Percentiles rank a stretch among this genome's conserved stretches.
phyloP scores from a whole-genome alignment of 2,113 vertebrate species.

The Bubo bubo region DNA sequence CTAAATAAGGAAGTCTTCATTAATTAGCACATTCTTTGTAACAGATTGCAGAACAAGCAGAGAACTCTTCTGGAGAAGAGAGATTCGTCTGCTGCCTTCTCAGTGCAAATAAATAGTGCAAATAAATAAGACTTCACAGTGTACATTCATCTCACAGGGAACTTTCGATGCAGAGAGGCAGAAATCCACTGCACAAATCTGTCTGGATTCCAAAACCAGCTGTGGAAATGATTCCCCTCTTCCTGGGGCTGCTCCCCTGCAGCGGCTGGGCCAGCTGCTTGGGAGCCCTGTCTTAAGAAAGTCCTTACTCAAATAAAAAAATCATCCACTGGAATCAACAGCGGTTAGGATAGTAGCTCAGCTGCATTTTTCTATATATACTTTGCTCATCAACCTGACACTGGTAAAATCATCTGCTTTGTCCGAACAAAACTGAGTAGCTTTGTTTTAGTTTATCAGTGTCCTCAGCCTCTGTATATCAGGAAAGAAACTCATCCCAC shows the following conservation, averaged over 20 bases:
- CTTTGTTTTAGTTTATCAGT: neutral
- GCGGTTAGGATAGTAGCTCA: neutral
- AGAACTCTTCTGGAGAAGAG: neutral
- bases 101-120: neutral
- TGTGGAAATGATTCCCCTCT: neutral
- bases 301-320: slow-evolving; percentile 14
- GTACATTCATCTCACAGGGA: neutral
- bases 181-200: neutral
- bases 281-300: neutral
- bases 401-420: slow-evolving; percentile 3
- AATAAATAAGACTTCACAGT: neutral
- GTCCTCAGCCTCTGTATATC: neutral
- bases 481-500: neutral
- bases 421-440: neutral
- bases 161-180: neutral
- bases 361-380: neutral
- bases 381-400: neutral
- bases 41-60: slow-evolving; percentile 15
- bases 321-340: neutral
- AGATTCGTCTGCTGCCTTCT: neutral
- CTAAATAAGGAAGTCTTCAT: neutral
- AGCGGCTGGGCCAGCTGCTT: neutral
- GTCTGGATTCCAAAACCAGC: neutral
- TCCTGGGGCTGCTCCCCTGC: neutral
- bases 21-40: slow-evolving; percentile 25